Percentiles rank a stretch among this genome's conserved stretches.
Conservation (phyloP, 2,113 vertebrate genomes). For the Tichodroma muraria region DNA sequence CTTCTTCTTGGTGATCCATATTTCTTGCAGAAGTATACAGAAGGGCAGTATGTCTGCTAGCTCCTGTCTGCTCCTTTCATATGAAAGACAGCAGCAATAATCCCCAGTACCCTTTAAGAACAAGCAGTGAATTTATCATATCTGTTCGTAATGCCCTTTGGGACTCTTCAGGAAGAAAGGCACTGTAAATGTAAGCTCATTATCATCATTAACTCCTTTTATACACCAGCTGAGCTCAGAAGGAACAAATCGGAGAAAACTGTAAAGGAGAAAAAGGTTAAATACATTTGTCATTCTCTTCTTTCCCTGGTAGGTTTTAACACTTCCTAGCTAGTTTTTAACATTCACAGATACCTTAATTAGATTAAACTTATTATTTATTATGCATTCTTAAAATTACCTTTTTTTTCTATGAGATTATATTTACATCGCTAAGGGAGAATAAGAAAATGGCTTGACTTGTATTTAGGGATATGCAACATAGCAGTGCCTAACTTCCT, state of each 20-base stretch:
- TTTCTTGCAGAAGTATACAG: slow-evolving; percentile 29
- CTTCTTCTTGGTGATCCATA: not conserved
- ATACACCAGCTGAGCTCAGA: slow-evolving; percentile 61
- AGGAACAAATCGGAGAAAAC: slow-evolving; percentile 2
- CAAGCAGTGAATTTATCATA: slow-evolving; percentile 24
- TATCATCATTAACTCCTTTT: slow-evolving; percentile 64
- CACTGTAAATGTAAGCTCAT: slow-evolving; percentile 50
- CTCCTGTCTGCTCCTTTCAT: not conserved
- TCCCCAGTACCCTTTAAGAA: slow-evolving; percentile 8
- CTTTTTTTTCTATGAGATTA: not conserved
- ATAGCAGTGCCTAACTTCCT: not conserved
- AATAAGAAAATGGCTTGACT: not conserved
- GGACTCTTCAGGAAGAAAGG: slow-evolving; percentile 52
- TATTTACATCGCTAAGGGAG: not conserved
- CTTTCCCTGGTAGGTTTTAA: not conserved
- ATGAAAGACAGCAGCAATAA: not conserved
- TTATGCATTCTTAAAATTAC: not conserved
- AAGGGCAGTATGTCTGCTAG: not conserved
- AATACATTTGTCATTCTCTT: not conserved
- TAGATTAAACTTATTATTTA: not conserved
- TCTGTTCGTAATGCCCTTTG: slow-evolving; percentile 44
- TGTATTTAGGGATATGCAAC: not conserved
- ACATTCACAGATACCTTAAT: not conserved
- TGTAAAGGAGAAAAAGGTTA: not conserved
- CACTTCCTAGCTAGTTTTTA: not conserved